Evolutionary conservation across 2,797 vertebrate genomes (phyloP).

Genomic region (Salarias fasciatus): DNA sequence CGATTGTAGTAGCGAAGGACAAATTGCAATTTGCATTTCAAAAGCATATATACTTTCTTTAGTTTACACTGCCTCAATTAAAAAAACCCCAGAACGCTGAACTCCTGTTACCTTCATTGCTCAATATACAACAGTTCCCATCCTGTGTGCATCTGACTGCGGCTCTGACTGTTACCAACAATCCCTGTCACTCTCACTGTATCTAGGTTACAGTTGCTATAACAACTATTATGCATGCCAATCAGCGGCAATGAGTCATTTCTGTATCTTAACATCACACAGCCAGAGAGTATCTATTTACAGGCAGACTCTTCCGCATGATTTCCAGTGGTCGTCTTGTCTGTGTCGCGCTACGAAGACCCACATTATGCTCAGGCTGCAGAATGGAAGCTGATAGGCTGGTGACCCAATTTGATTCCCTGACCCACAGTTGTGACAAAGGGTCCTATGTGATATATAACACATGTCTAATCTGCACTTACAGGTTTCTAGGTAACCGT

Average conservation of each 20-base stretch:
- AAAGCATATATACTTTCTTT: conserved; percentile 28
- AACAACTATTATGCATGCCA: conserved; percentile 64
- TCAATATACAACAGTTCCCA: conserved; percentile 25
- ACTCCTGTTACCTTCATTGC: conserved; percentile 22
- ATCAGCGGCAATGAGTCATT: conserved; percentile 66
- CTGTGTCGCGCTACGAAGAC: conserved; percentile 1
- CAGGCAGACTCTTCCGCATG: conserved; percentile 5
- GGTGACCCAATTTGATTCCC: conserved; percentile 56
- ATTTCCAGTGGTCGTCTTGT: conserved; percentile 11
- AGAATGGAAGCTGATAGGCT: conserved; percentile 29
- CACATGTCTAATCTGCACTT: conserved; percentile 48
- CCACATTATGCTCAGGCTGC: conserved; percentile 5
- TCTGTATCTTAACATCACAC: conserved; percentile 31
- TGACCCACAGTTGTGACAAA: conserved; percentile 57
- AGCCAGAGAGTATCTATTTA: conserved; percentile 9
- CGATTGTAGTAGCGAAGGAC: conserved; percentile 3
- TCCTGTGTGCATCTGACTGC: conserved; percentile 36
- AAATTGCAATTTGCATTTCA: too few relatives aligned
- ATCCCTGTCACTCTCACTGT: conserved; percentile 54
- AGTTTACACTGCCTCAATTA: conserved; percentile 12
- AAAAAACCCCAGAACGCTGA: conserved; percentile 19
- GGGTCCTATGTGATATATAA: conserved; percentile 45
- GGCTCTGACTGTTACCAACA: conserved; percentile 55
- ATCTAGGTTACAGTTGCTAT: conserved; percentile 69
- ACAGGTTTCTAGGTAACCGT: conserved; percentile 71